Evolutionary conservation across 2,113 vertebrate species (phyloP).

Genomic region (Merops nubicus): DNA sequence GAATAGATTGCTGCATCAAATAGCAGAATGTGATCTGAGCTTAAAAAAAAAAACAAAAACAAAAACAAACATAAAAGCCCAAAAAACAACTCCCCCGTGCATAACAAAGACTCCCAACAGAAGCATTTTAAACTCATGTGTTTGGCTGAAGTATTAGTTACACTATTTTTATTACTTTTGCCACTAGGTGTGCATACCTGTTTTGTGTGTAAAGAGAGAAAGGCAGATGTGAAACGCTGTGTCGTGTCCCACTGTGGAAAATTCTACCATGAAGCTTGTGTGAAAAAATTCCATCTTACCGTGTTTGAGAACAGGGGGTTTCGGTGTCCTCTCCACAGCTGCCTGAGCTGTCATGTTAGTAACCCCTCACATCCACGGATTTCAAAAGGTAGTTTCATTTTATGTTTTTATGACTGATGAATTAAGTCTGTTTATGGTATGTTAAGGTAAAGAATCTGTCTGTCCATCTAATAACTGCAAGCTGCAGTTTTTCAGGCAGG

Average conservation of each 20-base stretch:
- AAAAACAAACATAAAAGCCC: neutral
- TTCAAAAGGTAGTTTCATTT: constrained; percentile 84
- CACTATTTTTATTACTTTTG: neutral
- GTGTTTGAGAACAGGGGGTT: constrained; percentile 93
- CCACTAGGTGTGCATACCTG: constrained; percentile 87
- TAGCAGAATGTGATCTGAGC: neutral
- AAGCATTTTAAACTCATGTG: neutral
- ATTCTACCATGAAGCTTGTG: constrained; percentile 94
- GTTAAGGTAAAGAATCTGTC: neutral
- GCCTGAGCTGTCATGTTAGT: constrained; percentile 89
- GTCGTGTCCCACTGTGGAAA: constrained; percentile 91
- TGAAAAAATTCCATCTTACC: constrained; percentile 83
- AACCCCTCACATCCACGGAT: constrained; percentile 84
- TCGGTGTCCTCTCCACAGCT: constrained; percentile 94
- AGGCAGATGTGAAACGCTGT: constrained; percentile 87
- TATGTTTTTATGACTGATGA: neutral
- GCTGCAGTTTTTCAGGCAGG: neutral
- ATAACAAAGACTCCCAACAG: neutral
- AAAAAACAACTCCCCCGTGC: neutral
- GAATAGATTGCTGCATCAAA: neutral
- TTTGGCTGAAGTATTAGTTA: neutral
- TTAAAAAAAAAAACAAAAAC: neutral
- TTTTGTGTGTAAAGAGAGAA: constrained; percentile 89
- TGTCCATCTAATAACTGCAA: neutral
- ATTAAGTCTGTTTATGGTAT: neutral